Evolutionary conservation across 2,888 invertebrate genomes (phyloP), one percentile per base, ranked within the genome.

Genomic region (Furcula furcula): DNA sequence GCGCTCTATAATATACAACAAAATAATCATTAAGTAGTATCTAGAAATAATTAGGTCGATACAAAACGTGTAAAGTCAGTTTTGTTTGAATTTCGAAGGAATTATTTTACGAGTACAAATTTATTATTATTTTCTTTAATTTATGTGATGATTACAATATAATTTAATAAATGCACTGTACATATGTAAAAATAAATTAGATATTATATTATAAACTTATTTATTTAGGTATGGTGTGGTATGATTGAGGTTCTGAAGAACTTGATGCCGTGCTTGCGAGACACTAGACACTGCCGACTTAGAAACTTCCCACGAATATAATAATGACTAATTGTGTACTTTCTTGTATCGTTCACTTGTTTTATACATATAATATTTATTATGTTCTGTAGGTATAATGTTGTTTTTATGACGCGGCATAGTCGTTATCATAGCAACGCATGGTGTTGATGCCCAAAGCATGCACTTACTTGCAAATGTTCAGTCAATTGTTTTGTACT

Each of bases 171-270:
- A 65, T 73, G 76, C 55, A 72, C 60, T 87, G 87, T 88, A 87
- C 71, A 88, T 87, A 88, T 88, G 87, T 88, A 87, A 82, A 87
- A 84, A 85, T 72, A 70, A 72, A 68, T 74, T 84, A 83, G 77
- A 74, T 82, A 80, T 78, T 79, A 77, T 80, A 68, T 66, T 75
- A 77, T 80, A 82, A 76, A 81, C 76, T 79, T 85, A 86, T 85
- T 87, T 88, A 87, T 87, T 87, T 83, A 79, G 65, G 65, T 72
- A 76, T 66, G 66, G 68, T 69, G 72, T 75, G 75, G 74, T 72
- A 76, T 74, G 76, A 73, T 74, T 75, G 77, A 73, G 71, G 73
- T 77, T 80, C 69, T 65, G 56, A 66, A 66, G 63, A 73, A 75
- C 65, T 62, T 54, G 58, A 65, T 70, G 68, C 66, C 65, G 69